Evolutionary conservation across 2,113 vertebrate species (phyloP), one percentile per base, ranked within the genome.

Genomic region (Albula goreensis): DNA sequence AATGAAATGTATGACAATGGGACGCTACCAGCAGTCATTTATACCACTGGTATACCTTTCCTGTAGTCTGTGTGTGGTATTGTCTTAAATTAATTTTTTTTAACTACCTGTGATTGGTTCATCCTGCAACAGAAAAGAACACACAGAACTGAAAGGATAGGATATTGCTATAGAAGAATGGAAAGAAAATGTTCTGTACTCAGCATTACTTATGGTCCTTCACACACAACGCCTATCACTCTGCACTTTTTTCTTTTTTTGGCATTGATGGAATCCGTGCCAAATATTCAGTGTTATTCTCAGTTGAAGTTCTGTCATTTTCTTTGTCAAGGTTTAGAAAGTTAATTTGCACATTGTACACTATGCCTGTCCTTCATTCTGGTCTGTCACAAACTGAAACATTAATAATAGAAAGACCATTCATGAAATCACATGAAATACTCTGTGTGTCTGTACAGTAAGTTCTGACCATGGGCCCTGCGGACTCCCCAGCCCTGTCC

Each of bases 21-120:
- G 94, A 94, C 93, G 12, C 92, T 91, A 92, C 93, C 90, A 93
- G 94, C 92, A 91, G 92, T 93, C 94, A 93, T 96, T 94, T 95
- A 93, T 93, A 94, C 92, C 92, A 86, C 93, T 91, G 94, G 94
- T 93, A 95, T 95, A 94, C 91, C 77, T 74, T 85, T 88, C 83
- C 86, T 78, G 86, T 88, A 80, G 52, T 87, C 86, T 85, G 51
- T 77, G 86, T 89, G 85, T 86, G 15, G 87, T 82, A 80, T 52
- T 63, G 80, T 87, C 49, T 81, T 88, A 87, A 89, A 88, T 85
- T 89, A 89, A 92, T 90, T 88, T 91, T 94, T 94, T 92, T 90
- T 92, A 90, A 92, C 92, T 95, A 92, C 92, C 92, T 93, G 91
- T 52, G 86, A 89, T 80, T 87, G 86, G 94, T 95, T 94, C 87